Conservation (phyloP, 2,797 vertebrate species). For the Mormyrops attenuatus region DNA sequence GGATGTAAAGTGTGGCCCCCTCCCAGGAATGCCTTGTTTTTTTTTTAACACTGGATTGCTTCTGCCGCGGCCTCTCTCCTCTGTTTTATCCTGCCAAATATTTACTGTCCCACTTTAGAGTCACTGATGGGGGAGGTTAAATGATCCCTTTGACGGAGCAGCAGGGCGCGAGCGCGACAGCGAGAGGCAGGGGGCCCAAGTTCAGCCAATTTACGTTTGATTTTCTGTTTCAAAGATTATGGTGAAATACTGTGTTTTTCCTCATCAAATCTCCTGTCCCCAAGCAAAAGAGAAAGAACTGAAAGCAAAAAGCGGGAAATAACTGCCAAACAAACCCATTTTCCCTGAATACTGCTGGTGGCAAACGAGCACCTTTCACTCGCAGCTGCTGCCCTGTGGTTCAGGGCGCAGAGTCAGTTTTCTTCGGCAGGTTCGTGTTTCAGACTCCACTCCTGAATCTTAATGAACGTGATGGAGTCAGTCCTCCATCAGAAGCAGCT, state of each 20-base stretch:
- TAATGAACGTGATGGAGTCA: neutral
- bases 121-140: constrained; percentile 1
- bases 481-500: neutral
- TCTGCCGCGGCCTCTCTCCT: neutral
- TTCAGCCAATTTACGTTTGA: neutral
- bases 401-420: neutral
- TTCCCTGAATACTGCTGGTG: constrained; percentile 27
- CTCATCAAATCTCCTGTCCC: neutral
- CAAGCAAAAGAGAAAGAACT: neutral
- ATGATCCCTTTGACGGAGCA: neutral
- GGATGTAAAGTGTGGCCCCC: neutral
- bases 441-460: neutral
- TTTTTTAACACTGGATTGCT: neutral
- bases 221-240: constrained; percentile 5
- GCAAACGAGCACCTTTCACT: neutral
- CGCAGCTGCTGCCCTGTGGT: neutral
- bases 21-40: neutral
- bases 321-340: constrained; percentile 42
- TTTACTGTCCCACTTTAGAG: constrained; percentile 23
- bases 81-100: constrained; percentile 25
- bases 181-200: neutral
- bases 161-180: neutral
- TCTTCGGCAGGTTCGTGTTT: neutral
- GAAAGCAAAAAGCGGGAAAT: constrained; percentile 38
- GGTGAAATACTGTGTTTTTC: constrained; percentile 1